These are phyloP conservation scores for Muscina levida DNA, from an alignment of 2,888 invertebrate species.

Conservation along the genomic window DNA sequence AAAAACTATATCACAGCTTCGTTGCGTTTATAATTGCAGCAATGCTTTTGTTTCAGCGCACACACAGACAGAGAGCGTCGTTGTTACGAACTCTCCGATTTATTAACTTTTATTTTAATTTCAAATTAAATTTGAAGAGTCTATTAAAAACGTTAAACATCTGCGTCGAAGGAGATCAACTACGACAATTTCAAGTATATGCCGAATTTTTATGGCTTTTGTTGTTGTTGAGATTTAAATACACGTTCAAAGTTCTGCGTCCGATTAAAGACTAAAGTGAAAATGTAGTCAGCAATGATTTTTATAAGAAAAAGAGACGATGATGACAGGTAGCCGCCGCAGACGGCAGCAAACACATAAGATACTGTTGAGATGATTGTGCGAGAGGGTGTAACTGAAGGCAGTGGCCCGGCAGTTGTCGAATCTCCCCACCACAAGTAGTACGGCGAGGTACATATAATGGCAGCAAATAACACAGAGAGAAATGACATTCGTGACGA, in stretches of 20 bases:
- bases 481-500: not conserved
- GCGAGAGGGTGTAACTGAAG: not conserved
- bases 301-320: slow-evolving; percentile 58
- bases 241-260: slow-evolving; percentile 57
- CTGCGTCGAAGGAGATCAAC: slow-evolving; percentile 18
- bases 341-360: slow-evolving; percentile 17
- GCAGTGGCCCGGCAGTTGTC: not conserved
- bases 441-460: not conserved
- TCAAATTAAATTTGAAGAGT: slow-evolving; percentile 58
- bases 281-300: slow-evolving; percentile 40
- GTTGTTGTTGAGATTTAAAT: not conserved
- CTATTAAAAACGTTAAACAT: slow-evolving; percentile 59
- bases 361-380: not conserved
- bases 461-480: too few species aligned
- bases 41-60: slow-evolving; percentile 9
- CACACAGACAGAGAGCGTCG: not conserved
- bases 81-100: not conserved
- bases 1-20: slow-evolving; percentile 58
- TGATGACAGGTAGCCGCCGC: slow-evolving; percentile 40
- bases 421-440: not conserved
- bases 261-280: slow-evolving; percentile 60
- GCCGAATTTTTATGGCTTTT: slow-evolving; percentile 14
- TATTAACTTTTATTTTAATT: slow-evolving; percentile 51
- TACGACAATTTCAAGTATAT: slow-evolving; percentile 33
- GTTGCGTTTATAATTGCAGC: slow-evolving; percentile 45